These are phyloP conservation scores for Melitaea athalia DNA, from an alignment of 2,888 invertebrate genomes.

Conservation along the genomic window DNA sequence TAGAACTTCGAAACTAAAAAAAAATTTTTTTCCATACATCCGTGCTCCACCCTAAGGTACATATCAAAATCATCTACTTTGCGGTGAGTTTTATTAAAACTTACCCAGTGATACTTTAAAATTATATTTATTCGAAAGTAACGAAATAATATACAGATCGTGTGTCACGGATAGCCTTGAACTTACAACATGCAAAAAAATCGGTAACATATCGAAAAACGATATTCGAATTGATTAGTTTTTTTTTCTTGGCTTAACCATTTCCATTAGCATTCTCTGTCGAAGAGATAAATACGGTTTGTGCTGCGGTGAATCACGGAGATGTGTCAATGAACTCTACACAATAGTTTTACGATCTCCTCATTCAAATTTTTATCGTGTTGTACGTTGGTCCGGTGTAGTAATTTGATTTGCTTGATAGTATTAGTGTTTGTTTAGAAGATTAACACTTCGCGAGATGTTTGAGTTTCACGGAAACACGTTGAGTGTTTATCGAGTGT, in stretches of 20 bases:
- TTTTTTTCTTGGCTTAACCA: conserved; percentile 56
- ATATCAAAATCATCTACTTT: neutral
- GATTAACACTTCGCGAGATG: conserved; percentile 14
- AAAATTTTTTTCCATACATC: too few relatives aligned
- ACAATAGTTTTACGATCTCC: conserved; percentile 53
- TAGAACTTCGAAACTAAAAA: too few relatives aligned
- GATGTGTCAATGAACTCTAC: conserved; percentile 53
- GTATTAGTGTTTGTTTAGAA: conserved; percentile 17
- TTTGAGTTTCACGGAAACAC: neutral
- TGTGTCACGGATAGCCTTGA: conserved; percentile 22
- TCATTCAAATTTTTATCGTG: conserved; percentile 44
- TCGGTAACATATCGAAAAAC: conserved; percentile 59
- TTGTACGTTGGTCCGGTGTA: conserved; percentile 17
- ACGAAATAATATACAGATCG: neutral
- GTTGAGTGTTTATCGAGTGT: neutral
- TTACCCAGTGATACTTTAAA: neutral
- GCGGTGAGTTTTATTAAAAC: too few relatives aligned
- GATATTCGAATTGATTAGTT: conserved; percentile 63
- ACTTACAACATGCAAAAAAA: conserved; percentile 54
- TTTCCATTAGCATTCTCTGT: conserved; percentile 46
- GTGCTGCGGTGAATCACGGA: conserved; percentile 56
- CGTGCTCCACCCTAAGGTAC: too few relatives aligned
- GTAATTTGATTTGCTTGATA: conserved; percentile 29
- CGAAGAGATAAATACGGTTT: conserved; percentile 53
- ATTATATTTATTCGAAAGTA: neutral